phyloP scores from a whole-genome alignment of 2,888 invertebrate species.

The Scotopteryx bipunctaria region DNA sequence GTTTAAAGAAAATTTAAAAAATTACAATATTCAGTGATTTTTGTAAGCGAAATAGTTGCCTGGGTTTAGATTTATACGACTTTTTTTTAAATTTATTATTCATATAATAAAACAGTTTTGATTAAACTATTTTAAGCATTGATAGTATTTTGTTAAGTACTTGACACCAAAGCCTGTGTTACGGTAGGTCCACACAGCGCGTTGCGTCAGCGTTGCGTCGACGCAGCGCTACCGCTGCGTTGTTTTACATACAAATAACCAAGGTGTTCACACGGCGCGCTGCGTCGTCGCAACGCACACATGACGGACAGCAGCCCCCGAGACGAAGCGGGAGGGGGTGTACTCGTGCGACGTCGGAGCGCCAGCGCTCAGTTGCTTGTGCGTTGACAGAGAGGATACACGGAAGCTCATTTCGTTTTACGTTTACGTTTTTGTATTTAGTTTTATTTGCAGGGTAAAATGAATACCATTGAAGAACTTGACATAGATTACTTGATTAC shows the following conservation, averaged over 20 bases:
- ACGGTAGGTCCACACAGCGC: not conserved
- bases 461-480: slow-evolving; percentile 25
- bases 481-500: slow-evolving; percentile 26
- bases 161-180: too few relatives aligned
- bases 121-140: too few relatives aligned
- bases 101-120: too few relatives aligned
- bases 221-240: slow-evolving; percentile 7
- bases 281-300: slow-evolving; percentile 29
- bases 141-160: too few relatives aligned
- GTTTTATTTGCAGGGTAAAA: slow-evolving; percentile 25
- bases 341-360: slow-evolving; percentile 20
- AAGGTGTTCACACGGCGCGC: slow-evolving; percentile 26
- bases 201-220: slow-evolving; percentile 7
- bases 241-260: slow-evolving; percentile 25
- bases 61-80: too few relatives aligned
- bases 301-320: slow-evolving; percentile 25
- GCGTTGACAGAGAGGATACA: slow-evolving; percentile 29
- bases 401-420: slow-evolving; percentile 15
- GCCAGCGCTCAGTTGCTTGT: slow-evolving; percentile 31
- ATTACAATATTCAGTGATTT: too few relatives aligned
- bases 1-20: too few relatives aligned
- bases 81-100: too few relatives aligned
- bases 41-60: too few relatives aligned
- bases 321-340: slow-evolving; percentile 29
- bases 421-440: slow-evolving; percentile 16